Base-by-base conservation (phyloP, 2,888 invertebrate species). In the Boloria euphrosyne region DNA sequence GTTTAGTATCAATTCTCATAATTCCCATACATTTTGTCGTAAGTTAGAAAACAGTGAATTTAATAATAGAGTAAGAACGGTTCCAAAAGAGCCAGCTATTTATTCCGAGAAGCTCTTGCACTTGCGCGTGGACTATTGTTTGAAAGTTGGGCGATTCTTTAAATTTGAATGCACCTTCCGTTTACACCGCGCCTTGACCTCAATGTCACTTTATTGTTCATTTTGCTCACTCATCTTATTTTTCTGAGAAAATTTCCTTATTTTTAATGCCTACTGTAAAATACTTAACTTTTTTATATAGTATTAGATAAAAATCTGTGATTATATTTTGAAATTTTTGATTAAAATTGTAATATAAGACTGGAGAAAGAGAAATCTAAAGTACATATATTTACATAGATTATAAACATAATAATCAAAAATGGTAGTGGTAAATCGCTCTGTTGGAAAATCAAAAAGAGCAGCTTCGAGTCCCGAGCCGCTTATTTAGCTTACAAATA, bases 181-280 rank as follows among this genome's bases (percentile, higher is more conserved):
- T 17, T 47, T 38, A 53, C 27, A n/a, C 47, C 46, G 31, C 53
- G 62, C 62, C 66, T 66, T 62, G 62, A 62, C 62, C 66, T 22
- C 22, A 47, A 59, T 66, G 62, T 44, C 62, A 18, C 49, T 54
- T 31, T 54, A 55, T 49, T 55, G 62, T 62, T 52, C 52, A 62
- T 53, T 62, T 46, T 14, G 57, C 46, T 22, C 3, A 57, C 44
- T 46, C n/a, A n/a, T 57, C 57, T 57, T 57, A 57, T 46, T 57
- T 46, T 54, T 57, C n/a, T 46, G 22, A 6, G 27, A 57, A 57
- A 46, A 4, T 57, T 22, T 44, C 18, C 44, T 44, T 57, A 57
- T 44, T 57, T 44, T 55, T 22, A 14, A 10, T 53, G n/a, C 10
- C 27, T 27, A 27, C 10, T 50, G 13, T 16, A 50, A 50, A 49